A percentile compares a stretch with the other conserved stretches of the same genome.
These are phyloP conservation scores for Eciton burchellii DNA, from an alignment of 1,140 invertebrate species.

Conservation along the genomic window DNA sequence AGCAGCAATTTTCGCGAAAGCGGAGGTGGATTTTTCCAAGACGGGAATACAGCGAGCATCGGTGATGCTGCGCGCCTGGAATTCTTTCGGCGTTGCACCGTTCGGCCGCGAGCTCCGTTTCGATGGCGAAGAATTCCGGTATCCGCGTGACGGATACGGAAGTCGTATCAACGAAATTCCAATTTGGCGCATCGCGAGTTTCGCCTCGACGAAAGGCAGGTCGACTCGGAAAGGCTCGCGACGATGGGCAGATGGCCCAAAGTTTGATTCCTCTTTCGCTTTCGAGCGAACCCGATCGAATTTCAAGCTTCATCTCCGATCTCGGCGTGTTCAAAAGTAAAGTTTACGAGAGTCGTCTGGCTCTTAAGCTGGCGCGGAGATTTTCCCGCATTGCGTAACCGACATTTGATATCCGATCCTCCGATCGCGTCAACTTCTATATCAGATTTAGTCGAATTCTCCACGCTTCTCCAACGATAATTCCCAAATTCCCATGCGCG, in stretches of 20 bases:
- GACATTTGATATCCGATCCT: too few species aligned
- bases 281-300: neutral
- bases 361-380: too few species aligned
- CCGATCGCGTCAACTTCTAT: neutral
- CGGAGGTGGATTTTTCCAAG: slow-evolving; percentile 9
- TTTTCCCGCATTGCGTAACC: too few species aligned
- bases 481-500: too few species aligned
- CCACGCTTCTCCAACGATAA: too few species aligned
- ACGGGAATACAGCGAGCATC: slow-evolving; percentile 27
- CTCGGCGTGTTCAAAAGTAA: neutral
- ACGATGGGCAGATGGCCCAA: neutral
- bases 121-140: too few species aligned
- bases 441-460: neutral
- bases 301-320: neutral
- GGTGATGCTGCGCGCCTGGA: neutral
- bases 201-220: neutral
- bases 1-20: slow-evolving; percentile 41
- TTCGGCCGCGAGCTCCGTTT: slow-evolving; percentile 28
- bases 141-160: neutral
- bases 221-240: neutral
- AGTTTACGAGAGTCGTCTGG: neutral
- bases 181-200: neutral
- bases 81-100: slow-evolving; percentile 15
- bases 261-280: slow-evolving; percentile 12
- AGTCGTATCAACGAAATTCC: neutral